These are phyloP conservation scores for Rhyacophila brunnea DNA, from an alignment of 1,140 invertebrate genomes.

Conservation along the genomic window DNA sequence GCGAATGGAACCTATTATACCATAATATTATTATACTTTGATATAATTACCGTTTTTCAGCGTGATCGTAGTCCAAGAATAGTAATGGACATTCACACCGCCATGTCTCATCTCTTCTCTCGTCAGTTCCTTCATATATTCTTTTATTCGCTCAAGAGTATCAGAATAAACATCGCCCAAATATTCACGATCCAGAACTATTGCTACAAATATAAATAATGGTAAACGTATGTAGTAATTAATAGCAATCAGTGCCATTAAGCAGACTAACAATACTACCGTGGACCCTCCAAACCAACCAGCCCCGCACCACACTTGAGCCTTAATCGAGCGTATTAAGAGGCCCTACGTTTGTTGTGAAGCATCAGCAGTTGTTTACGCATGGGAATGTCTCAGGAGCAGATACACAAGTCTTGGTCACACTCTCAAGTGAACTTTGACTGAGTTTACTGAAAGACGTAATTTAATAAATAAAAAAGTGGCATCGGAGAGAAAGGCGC, in stretches of 20 bases:
- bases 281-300: not conserved
- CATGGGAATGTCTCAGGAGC: too few species aligned
- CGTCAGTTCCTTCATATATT: slow-evolving; percentile 58
- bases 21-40: too few species aligned
- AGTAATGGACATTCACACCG: slow-evolving; percentile 63
- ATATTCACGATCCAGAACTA: slow-evolving; percentile 62
- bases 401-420: too few species aligned
- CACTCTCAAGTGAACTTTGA: too few species aligned
- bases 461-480: too few species aligned
- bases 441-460: too few species aligned
- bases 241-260: too few species aligned
- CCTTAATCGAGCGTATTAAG: not conserved
- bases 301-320: too few species aligned
- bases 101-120: slow-evolving; percentile 61
- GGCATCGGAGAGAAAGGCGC: too few species aligned
- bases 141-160: slow-evolving; percentile 57
- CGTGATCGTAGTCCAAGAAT: slow-evolving; percentile 62
- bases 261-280: not conserved
- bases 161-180: slow-evolving; percentile 57
- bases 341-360: not conserved
- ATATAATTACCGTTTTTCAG: slow-evolving; percentile 67
- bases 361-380: not conserved
- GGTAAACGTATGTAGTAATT: slow-evolving; percentile 13
- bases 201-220: slow-evolving; percentile 47
- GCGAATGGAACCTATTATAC: too few species aligned